Evolutionary conservation across 2,797 vertebrate species (phyloP).

Genomic region (Phrynocephalus guinanensis): DNA sequence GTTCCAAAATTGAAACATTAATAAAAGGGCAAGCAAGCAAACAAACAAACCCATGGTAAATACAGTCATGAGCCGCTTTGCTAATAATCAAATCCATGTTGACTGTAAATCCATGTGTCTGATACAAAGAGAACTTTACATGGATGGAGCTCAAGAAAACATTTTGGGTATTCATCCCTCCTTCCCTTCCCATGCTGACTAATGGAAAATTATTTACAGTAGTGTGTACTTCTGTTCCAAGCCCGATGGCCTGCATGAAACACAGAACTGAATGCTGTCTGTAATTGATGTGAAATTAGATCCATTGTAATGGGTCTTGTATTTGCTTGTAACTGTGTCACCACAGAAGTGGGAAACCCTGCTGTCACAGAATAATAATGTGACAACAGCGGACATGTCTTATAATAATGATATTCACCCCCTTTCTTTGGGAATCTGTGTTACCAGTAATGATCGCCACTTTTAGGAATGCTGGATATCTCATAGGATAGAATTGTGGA

Average conservation of each 20-base stretch:
- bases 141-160: background rate
- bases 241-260: background rate
- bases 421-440: background rate
- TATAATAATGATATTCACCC: background rate
- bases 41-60: background rate
- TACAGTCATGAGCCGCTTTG: background rate
- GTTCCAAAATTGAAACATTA: background rate
- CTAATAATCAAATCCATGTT: background rate
- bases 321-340: background rate
- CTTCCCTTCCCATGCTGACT: background rate
- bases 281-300: constrained; percentile 1
- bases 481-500: background rate
- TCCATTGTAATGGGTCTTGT: background rate
- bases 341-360: background rate
- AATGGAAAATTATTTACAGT: constrained; percentile 14
- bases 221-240: background rate
- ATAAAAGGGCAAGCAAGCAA: too few species aligned
- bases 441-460: background rate
- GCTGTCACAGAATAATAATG: background rate
- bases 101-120: background rate
- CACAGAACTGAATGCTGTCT: background rate
- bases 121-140: background rate
- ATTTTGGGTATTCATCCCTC: fast-evolving
- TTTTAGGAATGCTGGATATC: background rate
- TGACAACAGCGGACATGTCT: background rate